phyloP scores from a whole-genome alignment of 2,797 vertebrate species.

The Gouania willdenowi region DNA sequence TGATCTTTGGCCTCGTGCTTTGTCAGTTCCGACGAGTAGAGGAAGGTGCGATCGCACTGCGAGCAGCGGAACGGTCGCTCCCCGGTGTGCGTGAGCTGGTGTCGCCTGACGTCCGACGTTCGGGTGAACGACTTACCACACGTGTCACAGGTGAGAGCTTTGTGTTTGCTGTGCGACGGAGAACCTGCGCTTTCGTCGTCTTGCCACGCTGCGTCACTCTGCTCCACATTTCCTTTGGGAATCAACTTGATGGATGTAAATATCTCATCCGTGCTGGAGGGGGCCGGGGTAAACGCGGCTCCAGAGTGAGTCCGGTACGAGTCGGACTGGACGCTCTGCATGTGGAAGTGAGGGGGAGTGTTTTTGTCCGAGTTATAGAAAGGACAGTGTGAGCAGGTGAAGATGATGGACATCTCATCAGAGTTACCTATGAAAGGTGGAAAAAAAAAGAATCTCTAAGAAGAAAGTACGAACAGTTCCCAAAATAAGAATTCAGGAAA shows the following conservation, averaged over 20 bases:
- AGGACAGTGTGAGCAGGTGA: constrained; percentile 64
- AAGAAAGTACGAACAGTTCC: too few species aligned
- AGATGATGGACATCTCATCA: constrained; percentile 58
- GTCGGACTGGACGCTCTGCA: constrained; percentile 49
- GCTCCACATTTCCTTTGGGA: constrained; percentile 21
- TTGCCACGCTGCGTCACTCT: neutral
- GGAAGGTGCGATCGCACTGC: constrained; percentile 73
- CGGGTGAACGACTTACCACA: constrained; percentile 74
- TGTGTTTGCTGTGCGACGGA: constrained; percentile 10
- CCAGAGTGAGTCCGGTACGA: constrained; percentile 43
- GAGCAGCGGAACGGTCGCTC: constrained; percentile 76
- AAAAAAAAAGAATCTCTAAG: too few species aligned
- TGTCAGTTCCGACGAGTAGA: constrained; percentile 78
- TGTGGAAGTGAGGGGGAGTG: constrained; percentile 64
- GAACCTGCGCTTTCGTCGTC: neutral
- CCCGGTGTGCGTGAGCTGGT: constrained; percentile 78
- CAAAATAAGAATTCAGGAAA: too few species aligned
- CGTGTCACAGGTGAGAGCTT: constrained; percentile 52
- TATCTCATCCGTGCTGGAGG: constrained; percentile 53
- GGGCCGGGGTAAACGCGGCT: constrained; percentile 31
- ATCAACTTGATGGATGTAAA: constrained; percentile 69
- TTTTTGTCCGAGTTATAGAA: constrained; percentile 40
- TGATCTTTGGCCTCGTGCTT: constrained; percentile 73
- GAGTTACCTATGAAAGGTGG: constrained; percentile 28
- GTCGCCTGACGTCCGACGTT: constrained; percentile 69